These are phyloP conservation scores for Electrona antarctica DNA, from an alignment of 2,113 vertebrate species.

Conservation along the genomic window DNA sequence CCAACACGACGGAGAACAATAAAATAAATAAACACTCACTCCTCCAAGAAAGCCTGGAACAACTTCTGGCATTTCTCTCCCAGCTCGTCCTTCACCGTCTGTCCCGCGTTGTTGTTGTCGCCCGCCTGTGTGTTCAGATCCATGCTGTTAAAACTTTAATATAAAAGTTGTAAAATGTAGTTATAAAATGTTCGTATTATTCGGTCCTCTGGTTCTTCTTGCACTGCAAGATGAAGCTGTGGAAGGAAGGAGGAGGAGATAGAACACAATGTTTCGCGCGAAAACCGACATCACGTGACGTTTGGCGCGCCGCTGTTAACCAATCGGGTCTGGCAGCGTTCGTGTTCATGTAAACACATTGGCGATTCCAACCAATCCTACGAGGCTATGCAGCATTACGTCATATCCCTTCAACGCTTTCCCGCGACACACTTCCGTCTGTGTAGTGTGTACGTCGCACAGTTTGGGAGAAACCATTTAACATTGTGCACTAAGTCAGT, in stretches of 20 bases:
- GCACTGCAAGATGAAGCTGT: not conserved
- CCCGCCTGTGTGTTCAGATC: slow-evolving; percentile 74
- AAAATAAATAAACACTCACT: slow-evolving; percentile 82
- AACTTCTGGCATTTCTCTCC: slow-evolving; percentile 98
- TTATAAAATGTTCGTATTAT: too few relatives aligned
- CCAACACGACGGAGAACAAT: slow-evolving; percentile 2
- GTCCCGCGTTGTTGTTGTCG: slow-evolving; percentile 78
- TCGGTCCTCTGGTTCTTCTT: not conserved
- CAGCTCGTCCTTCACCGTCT: slow-evolving; percentile 90
- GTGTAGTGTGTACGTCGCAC: not conserved
- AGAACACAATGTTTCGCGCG: slow-evolving; percentile 80
- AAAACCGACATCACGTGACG: slow-evolving; percentile 71
- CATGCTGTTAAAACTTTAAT: slow-evolving; percentile 61
- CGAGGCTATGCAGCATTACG: not conserved
- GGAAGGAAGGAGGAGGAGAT: not conserved
- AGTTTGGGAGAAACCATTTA: not conserved
- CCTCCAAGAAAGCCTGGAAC: slow-evolving; percentile 96
- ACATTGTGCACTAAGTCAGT: too few relatives aligned
- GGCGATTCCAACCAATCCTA: slow-evolving; percentile 37
- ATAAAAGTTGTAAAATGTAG: not conserved
- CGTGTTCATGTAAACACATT: not conserved
- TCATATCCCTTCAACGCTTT: rapidly evolving
- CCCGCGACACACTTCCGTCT: slow-evolving; percentile 21
- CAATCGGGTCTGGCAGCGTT: slow-evolving; percentile 50
- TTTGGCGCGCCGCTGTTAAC: slow-evolving; percentile 69